A percentile compares a stretch with the other conserved stretches of the same genome.
Evolutionary conservation across 2,888 invertebrate species (phyloP).

Genomic region (Congeria kusceri): DNA sequence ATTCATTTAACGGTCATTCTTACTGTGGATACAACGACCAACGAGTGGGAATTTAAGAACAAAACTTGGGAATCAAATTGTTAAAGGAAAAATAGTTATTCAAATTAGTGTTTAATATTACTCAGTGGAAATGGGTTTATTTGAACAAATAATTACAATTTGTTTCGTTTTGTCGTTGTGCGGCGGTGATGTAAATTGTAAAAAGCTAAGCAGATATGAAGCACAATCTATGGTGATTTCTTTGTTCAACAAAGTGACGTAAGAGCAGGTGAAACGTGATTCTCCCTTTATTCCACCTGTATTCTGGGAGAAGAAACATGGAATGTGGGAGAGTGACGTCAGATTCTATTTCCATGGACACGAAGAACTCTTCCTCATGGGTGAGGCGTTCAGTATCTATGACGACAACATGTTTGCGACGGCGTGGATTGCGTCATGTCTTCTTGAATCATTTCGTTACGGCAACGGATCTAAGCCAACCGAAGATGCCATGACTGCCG

Average conservation of each 20-base stretch:
- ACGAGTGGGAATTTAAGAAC: too few species aligned
- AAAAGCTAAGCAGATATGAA: background rate
- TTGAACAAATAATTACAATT: too few species aligned
- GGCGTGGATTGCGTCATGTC: slow-evolving; percentile 75
- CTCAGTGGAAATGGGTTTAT: too few species aligned
- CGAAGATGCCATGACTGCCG: slow-evolving; percentile 55
- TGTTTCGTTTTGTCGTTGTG: too few species aligned
- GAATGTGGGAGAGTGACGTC: slow-evolving; percentile 79
- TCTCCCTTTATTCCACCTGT: slow-evolving; percentile 64
- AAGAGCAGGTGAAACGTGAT: slow-evolving; percentile 64
- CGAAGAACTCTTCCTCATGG: slow-evolving; percentile 65
- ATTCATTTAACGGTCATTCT: too few species aligned
- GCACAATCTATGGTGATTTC: slow-evolving; percentile 51
- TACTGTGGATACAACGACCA: too few species aligned
- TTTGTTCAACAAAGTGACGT: slow-evolving; percentile 59
- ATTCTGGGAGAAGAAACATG: slow-evolving; percentile 72
- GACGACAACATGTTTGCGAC: slow-evolving; percentile 83
- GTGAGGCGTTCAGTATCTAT: slow-evolving; percentile 72
- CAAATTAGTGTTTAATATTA: too few species aligned
- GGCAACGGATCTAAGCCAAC: slow-evolving; percentile 61
- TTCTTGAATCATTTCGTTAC: slow-evolving; percentile 74
- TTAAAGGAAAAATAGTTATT: too few species aligned
- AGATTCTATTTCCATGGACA: slow-evolving; percentile 77
- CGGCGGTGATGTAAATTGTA: too few species aligned
- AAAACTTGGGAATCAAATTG: too few species aligned